Base-by-base conservation (phyloP, 2,888 invertebrate genomes). In the Quadriops clusia region DNA sequence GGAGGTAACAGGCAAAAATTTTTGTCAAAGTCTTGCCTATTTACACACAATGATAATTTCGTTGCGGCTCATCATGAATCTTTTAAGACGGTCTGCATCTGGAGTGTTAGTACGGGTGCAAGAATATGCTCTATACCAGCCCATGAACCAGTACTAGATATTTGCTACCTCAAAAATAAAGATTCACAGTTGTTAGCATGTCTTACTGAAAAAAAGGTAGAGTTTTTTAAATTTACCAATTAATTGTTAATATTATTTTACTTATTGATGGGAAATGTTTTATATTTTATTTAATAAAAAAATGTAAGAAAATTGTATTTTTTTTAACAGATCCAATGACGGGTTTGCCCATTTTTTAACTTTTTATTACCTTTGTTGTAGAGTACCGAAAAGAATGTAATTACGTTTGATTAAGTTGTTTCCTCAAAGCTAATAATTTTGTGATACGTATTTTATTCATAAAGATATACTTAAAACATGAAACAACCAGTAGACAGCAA, bases 51-150 rank as follows among this genome's bases (percentile, higher is more conserved):
- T 0, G 61, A 68, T 3, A 67, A 70, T 5, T 66, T 80, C 50
- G 69, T 83, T 0, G 77, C 80, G 1, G 80, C 80, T 1, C 77
- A 83, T 46, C 74, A 84, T 35, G 86, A 86, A 55, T 73, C 76
- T 29, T 72, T 67, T n/a, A 71, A 71, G 3, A 59, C 68, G 7
- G 55, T 83, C 14, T 65, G 69, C 26, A 56, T 83, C 1, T 80
- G 81, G 65, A 79, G 77, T 33, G 56, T 68, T 25, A 57, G 62
- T 21, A 65, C 63, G 2, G 67, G 70, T 10, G 67, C 55, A 50
- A 69, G 58, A 55, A 62, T 54, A 35, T 67, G 51, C 46, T 68
- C 67, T 0, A 47, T 82, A 28, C 71, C 75, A 0, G 70, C 76
- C 0, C 65, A 69, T 1, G 77, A 78, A 39, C 67, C 74, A 0